Conservation (phyloP, 2,113 vertebrate species). For the Cavia aperea region DNA sequence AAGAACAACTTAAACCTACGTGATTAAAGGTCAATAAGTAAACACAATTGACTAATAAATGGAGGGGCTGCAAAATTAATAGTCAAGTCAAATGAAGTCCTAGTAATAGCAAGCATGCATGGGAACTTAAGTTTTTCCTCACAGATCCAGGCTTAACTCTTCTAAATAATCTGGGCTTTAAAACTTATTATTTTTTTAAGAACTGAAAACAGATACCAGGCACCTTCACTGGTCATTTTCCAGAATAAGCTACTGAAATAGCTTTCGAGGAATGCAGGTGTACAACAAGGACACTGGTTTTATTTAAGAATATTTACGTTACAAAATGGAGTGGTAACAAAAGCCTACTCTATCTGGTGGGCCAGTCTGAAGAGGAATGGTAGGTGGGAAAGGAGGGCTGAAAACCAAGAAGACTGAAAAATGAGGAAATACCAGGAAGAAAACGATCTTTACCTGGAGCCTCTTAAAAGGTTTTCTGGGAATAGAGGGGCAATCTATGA, state of each 20-base stretch:
- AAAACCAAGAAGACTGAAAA: slow-evolving; percentile 55
- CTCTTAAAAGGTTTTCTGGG: slow-evolving; percentile 40
- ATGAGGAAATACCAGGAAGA: slow-evolving; percentile 45
- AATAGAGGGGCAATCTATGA: slow-evolving; percentile 10
- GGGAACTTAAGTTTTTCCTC: not conserved
- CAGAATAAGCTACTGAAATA: not conserved
- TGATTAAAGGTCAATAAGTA: not conserved
- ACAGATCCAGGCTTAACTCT: not conserved
- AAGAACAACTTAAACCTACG: not conserved
- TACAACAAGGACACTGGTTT: not conserved
- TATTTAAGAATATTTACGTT: slow-evolving; percentile 38
- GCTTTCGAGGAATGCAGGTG: slow-evolving; percentile 25
- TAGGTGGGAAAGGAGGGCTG: slow-evolving; percentile 49
- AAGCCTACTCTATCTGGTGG: not conserved
- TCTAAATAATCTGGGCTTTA: not conserved
- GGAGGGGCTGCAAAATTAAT: not conserved
- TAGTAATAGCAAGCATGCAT: not conserved
- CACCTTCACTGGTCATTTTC: not conserved
- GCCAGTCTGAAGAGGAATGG: slow-evolving; percentile 29
- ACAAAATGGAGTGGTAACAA: slow-evolving; percentile 34
- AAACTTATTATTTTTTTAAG: not conserved
- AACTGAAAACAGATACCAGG: not conserved
- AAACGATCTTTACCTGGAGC: slow-evolving; percentile 47
- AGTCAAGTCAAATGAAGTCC: not conserved
- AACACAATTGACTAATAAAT: not conserved